Conservation (phyloP, 2,888 invertebrate species). For the Scaptodrosophila latifasciaeformis region DNA sequence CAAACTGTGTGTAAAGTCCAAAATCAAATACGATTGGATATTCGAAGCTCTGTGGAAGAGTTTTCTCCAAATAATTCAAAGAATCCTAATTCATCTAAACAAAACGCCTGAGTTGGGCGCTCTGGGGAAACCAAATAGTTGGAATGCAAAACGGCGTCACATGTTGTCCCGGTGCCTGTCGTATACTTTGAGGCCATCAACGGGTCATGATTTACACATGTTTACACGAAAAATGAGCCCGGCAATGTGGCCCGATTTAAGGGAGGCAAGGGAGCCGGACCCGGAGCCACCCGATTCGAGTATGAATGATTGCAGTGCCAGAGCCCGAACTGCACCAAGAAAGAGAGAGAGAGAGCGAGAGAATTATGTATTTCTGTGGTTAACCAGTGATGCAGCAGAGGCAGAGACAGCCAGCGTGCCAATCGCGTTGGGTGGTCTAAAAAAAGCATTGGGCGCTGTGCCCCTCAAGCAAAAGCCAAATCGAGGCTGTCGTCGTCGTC, state of each 20-base stretch:
- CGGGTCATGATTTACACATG: slow-evolving; percentile 73
- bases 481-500: slow-evolving; percentile 31
- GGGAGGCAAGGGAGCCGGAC: slow-evolving; percentile 5
- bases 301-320: slow-evolving; percentile 52
- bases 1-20: not conserved
- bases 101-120: slow-evolving; percentile 18
- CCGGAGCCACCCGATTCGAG: slow-evolving; percentile 29
- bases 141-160: slow-evolving; percentile 59
- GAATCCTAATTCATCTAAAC: slow-evolving; percentile 36
- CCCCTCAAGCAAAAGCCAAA: not conserved
- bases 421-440: slow-evolving; percentile 54
- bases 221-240: slow-evolving; percentile 56
- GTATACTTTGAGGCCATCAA: slow-evolving; percentile 48
- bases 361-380: slow-evolving; percentile 63
- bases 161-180: slow-evolving; percentile 29
- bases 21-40: too few species aligned
- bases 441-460: slow-evolving; percentile 30
- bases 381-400: slow-evolving; percentile 21
- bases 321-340: not conserved
- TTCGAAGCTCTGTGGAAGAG: slow-evolving; percentile 9
- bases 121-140: too few species aligned
- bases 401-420: slow-evolving; percentile 14
- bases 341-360: slow-evolving; percentile 36
- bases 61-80: slow-evolving; percentile 40
- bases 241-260: slow-evolving; percentile 3